A percentile compares a stretch with the other conserved stretches of the same genome.
phyloP scores from a whole-genome alignment of 2,113 vertebrate genomes.

The Myodes glareolus region DNA sequence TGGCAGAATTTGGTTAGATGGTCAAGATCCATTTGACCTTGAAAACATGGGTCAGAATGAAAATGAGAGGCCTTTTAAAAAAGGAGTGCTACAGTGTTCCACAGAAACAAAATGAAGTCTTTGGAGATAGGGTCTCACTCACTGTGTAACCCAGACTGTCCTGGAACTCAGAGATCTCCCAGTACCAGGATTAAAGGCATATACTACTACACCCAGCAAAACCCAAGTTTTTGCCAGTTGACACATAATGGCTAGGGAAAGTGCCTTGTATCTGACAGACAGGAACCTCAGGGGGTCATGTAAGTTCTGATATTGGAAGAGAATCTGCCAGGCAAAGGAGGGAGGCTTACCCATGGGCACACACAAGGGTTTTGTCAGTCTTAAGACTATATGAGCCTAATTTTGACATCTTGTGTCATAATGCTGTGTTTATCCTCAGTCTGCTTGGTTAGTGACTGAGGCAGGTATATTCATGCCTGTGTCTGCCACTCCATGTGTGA shows the following conservation, averaged over 20 bases:
- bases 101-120: background rate
- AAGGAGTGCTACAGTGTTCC: background rate
- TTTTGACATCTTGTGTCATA: background rate
- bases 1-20: background rate
- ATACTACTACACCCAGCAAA: background rate
- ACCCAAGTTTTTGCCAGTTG: background rate
- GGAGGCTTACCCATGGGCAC: too few species aligned
- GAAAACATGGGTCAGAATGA: background rate
- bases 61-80: background rate
- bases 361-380: background rate
- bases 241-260: accelerated
- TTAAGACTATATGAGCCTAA: background rate
- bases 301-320: background rate
- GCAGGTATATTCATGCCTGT: background rate
- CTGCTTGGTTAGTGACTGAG: background rate
- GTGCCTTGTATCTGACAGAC: background rate
- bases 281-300: background rate
- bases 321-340: background rate
- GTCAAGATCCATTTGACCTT: too few species aligned
- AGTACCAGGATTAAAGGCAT: background rate
- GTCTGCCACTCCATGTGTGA: background rate
- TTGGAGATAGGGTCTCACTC: background rate
- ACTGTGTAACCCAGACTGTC: background rate
- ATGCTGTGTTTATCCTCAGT: accelerated
- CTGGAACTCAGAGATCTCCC: background rate